Evolutionary conservation across 1,140 invertebrate species (phyloP).

Genomic region (Ganaspis sp.): DNA sequence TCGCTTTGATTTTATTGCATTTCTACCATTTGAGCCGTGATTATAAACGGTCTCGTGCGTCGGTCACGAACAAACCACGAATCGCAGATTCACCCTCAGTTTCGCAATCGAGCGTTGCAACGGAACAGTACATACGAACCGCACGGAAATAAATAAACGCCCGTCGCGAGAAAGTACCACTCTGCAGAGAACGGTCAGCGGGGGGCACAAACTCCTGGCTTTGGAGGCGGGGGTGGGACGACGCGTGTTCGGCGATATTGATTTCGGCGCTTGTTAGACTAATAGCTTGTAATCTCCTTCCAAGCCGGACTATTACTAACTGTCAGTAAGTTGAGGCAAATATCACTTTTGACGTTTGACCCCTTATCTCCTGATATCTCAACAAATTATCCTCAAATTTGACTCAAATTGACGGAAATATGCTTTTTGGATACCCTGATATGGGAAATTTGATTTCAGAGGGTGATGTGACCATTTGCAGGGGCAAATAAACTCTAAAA

Average conservation of each 20-base stretch:
- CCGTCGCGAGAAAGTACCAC: constrained; percentile 35
- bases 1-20: constrained; percentile 27
- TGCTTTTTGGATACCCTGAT: no score
- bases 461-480: no score
- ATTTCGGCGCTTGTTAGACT: constrained; percentile 19
- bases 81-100: constrained; percentile 49
- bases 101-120: constrained; percentile 45
- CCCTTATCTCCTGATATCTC: not conserved
- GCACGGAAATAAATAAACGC: constrained; percentile 67
- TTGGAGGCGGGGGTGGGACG: not conserved
- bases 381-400: not conserved
- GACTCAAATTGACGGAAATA: no score
- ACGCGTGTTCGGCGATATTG: constrained; percentile 7
- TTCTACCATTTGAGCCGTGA: constrained; percentile 23
- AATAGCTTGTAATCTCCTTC: constrained; percentile 25
- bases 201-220: no score
- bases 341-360: not conserved
- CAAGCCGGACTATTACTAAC: not conserved
- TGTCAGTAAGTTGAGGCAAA: constrained; percentile 16
- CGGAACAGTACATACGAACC: constrained; percentile 53
- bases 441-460: no score
- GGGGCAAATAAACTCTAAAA: no score
- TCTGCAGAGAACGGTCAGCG: not conserved
- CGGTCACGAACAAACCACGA: constrained; percentile 46
- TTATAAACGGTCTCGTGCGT: constrained; percentile 22